Evolutionary conservation across 1,140 invertebrate species (phyloP), one percentile per base, ranked within the genome.

Genomic region (Dreissena polymorpha): DNA sequence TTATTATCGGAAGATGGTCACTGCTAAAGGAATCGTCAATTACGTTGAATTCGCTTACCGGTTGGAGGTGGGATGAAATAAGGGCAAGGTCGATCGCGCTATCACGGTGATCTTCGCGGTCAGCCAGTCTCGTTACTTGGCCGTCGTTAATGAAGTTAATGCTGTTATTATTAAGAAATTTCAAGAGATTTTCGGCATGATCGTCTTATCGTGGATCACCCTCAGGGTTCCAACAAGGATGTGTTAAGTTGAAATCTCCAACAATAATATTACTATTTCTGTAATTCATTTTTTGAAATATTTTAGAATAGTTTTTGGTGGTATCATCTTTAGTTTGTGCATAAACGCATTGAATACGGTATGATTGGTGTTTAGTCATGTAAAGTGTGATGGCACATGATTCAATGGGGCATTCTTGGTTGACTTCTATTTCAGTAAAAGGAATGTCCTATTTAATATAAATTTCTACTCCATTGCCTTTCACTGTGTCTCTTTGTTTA

Each of bases 211-310:
- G 18, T 23, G 18, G 16, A 13, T 53, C 69, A 6, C 21, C 18
- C 13, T 50, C 39, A 1, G 69, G 69, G 50, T 71, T 71, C 50
- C 69, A 71, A 39, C 39, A 71, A 10, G 23, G 18, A 13, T 71
- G 69, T 51, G 14, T 71, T n/a, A 71, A 16, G 21, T 71, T 71
- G 50, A 71, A 71, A 51, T 71, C 39, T 50, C 67, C 67, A 8
- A 29, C 25, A 2, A 69, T 69, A 49, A 69, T 39, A 25, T 10
- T 39, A 51, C 55, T 64, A 10, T 63, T 39, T 5, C 39, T 2
- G 8, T 39, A 8, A 8, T 39, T 8, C 8, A 39, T 39, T 39
- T 2, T 5, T 2, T 39, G 39, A 8, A 39, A 39, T 2, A 39
- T 39, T 39, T 39, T 39, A 39, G 39, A 8, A 39, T 39, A 39